These are phyloP conservation scores for Pomatostomus ruficeps DNA, from an alignment of 2,113 vertebrate genomes.

Conservation along the genomic window DNA sequence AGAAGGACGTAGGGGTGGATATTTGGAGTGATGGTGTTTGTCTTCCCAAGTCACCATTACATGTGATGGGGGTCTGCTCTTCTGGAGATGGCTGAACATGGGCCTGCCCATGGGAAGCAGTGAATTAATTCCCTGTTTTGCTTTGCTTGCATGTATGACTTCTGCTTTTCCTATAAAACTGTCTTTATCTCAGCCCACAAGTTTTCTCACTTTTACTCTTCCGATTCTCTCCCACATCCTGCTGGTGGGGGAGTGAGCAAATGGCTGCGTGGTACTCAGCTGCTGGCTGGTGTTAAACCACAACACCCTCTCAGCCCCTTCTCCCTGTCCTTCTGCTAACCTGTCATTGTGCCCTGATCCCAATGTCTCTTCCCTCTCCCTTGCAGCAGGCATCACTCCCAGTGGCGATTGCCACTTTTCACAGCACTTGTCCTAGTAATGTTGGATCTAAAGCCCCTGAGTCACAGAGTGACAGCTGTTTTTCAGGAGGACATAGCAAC, in stretches of 20 bases:
- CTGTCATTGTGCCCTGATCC: accelerated
- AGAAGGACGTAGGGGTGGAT: accelerated
- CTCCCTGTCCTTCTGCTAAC: not conserved
- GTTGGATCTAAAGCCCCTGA: not conserved
- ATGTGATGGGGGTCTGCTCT: not conserved
- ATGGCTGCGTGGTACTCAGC: not conserved
- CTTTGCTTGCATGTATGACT: not conserved
- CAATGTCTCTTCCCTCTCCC: not conserved
- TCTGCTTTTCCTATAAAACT: not conserved
- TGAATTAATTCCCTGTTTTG: not conserved
- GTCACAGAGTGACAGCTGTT: not conserved
- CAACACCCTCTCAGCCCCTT: not conserved
- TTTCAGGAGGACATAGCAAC: not conserved
- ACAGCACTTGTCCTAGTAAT: not conserved
- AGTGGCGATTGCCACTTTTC: not conserved
- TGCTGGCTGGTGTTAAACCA: not conserved
- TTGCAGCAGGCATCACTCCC: not conserved
- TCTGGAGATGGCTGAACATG: not conserved
- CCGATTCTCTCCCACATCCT: not conserved
- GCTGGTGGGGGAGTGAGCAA: not conserved
- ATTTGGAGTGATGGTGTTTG: accelerated
- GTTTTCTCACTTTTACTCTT: not conserved
- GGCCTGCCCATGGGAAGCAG: not conserved
- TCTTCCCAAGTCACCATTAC: not conserved
- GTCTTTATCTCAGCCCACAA: not conserved